Base-by-base conservation (phyloP, 1,140 invertebrate genomes). In the Cydia splendana region DNA sequence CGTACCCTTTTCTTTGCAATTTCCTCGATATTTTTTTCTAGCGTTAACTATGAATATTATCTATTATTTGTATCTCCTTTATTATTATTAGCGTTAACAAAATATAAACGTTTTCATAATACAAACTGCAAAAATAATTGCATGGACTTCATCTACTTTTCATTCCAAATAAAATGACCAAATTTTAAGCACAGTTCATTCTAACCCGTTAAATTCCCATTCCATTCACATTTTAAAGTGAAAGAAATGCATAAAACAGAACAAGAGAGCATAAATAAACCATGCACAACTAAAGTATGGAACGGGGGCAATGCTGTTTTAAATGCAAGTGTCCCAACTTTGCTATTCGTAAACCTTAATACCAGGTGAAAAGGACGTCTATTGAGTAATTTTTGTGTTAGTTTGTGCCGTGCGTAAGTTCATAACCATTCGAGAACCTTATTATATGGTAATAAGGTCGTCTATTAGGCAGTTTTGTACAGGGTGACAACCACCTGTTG, bases 231-330 rank as follows among this genome's bases (percentile, higher is more conserved):
- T 24, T 62, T 24, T 24, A 62, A 62, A 62, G 10, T 62, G 57
- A 24, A 62, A 62, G 57, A 62, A 62, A 62, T 62, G 57, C 57
- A 24, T 62, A 24, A 62, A 62, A 57, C 12, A 62, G 57, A 7
- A 62, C 57, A 62, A 62, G 57, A 62, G 18, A 20, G 20, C 57
- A 15, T 48, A 48, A 48, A 57, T 57, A 62, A 62, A 62, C 57
- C 57, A 24, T 62, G 57, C 20, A 18, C 5, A n/a, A 62, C 57
- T 62, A 57, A 57, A 57, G 6, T 18, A 57, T 57, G 57, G 18
- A 62, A 62, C 57, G 7, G n/a, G 57, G 57, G 57, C 57, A 24
- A 53, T 53, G 51, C 51, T 12, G 20, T 20, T 62, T 20, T 62
- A 24, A 62, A 62, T 62, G 57, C 57, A n/a, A 62, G 18, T 62